phyloP scores from a whole-genome alignment of 2,888 invertebrate species.

The Cecidostiba fungosa region DNA sequence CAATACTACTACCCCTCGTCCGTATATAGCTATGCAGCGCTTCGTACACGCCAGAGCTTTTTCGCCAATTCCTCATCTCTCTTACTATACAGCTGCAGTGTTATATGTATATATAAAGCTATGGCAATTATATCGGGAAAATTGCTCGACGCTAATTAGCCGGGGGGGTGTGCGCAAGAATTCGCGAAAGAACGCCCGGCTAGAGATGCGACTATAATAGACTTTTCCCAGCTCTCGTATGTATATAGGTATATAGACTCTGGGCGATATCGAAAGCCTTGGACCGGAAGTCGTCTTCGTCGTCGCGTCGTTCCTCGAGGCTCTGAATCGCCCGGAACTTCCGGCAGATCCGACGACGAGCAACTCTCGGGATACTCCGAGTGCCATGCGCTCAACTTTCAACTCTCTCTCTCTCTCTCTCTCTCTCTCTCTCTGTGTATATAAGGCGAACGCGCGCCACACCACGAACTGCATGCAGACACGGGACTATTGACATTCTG shows the following conservation, averaged over 20 bases:
- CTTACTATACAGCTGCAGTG: not conserved
- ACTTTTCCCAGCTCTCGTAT: not conserved
- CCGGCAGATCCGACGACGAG: conserved; percentile 31
- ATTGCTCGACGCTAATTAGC: conserved; percentile 52
- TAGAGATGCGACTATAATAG: not conserved
- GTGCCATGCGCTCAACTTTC: conserved; percentile 33
- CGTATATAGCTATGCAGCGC: not conserved
- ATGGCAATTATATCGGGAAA: conserved; percentile 43
- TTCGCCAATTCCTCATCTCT: not conserved
- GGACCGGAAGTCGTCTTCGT: conserved; percentile 65
- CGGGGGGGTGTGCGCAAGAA: conserved; percentile 43
- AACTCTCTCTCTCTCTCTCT: conserved; percentile 4
- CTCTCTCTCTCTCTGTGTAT: conserved; percentile 9
- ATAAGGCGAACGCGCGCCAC: conserved; percentile 9
- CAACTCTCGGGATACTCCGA: conserved; percentile 33
- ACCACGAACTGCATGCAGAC: conserved; percentile 10
- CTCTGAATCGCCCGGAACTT: conserved; percentile 47
- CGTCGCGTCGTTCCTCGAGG: conserved; percentile 27
- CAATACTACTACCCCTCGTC: no score
- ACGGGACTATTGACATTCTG: conserved; percentile 60
- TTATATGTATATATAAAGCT: no score
- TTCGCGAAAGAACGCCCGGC: conserved; percentile 49
- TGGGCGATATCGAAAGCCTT: conserved; percentile 54
- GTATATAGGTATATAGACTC: not conserved
- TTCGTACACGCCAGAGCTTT: not conserved